A percentile compares a stretch with the other conserved stretches of the same genome.
Evolutionary conservation across 2,888 invertebrate genomes (phyloP).

Genomic region (Acanthococcus lagerstroemiae): DNA sequence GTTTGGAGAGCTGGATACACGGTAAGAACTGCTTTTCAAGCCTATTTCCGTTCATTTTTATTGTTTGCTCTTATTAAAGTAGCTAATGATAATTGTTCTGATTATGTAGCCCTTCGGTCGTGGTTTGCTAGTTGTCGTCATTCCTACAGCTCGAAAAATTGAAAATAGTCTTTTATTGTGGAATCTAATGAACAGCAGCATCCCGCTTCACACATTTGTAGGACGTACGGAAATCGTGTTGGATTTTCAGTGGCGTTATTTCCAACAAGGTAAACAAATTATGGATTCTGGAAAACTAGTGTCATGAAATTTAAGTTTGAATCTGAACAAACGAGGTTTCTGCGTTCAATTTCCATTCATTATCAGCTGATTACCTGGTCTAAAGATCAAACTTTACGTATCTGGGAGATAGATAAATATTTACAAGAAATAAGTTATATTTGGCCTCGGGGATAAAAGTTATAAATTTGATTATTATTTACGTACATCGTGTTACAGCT

Average conservation of each 20-base stretch:
- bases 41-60: constrained; percentile 16
- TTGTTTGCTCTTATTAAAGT: background rate
- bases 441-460: no score
- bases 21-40: no score
- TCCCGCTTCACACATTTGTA: constrained; percentile 70
- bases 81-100: constrained; percentile 13
- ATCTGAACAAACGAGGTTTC: no score
- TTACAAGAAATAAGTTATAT: constrained; percentile 54
- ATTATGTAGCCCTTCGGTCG: constrained; percentile 67
- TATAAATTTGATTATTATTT: no score
- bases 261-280: constrained; percentile 42
- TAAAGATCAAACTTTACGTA: constrained; percentile 79
- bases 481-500: no score
- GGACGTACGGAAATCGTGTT: constrained; percentile 89
- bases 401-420: constrained; percentile 81
- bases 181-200: constrained; percentile 56
- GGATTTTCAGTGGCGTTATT: constrained; percentile 88
- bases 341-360: no score
- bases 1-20: constrained; percentile 91
- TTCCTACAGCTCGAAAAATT: constrained; percentile 79
- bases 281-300: no score
- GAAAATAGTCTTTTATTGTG: constrained; percentile 73
- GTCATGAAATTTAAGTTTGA: no score
- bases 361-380: constrained; percentile 91
- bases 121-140: constrained; percentile 81